Base-by-base conservation (phyloP, 2,888 invertebrate species). In the Drosophila paramelanica region DNA sequence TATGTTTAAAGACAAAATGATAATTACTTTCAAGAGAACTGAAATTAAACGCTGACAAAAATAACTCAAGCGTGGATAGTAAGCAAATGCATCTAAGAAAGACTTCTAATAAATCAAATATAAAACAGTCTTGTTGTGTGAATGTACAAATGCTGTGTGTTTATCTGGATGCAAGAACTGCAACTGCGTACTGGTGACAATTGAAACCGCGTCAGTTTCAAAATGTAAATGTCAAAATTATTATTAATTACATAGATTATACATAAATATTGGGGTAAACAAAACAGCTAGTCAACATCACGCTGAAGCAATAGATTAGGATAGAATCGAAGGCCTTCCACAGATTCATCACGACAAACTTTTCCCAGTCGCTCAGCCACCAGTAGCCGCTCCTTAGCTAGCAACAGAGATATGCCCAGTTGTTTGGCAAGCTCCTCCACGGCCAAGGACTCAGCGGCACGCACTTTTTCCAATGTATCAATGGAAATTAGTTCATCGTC, bases 261-360 rank as follows among this genome's bases (percentile, higher is more conserved):
- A 49, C 11, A 14, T 13, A 47, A 41, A 52, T 5, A 36, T 13
- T 39, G 20, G 42, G 42, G 33, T 23, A 33, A 41, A 45, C 5
- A 57, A 20, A 33, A 25, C 43, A 49, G 14, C 17, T 75, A 81
- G 20, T 66, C 59, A 45, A 56, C 64, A 39, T 72, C 62, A 23
- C 77, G 81, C 1, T 56, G 31, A 13, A 97, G 93, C 92, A 99
- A 97, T 65, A 95, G 93, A 93, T 99, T 99, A 0, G 97, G 96
- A 93, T 97, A 99, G 93, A 99, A 99, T 65, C 96, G 94, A 42
- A 99, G 93, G 8, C 99, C 99, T 93, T 99, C 98, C 61, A 98
- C 96, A 0, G 97, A 96, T 91, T 99, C 99, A 93, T 99, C 99
- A 61, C 99, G 94, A 90, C 99, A 99, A 3, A 97, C 95, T 86